These are phyloP conservation scores for Kryphioiulus occultus DNA, from an alignment of 2,888 invertebrate genomes.

Conservation along the genomic window DNA sequence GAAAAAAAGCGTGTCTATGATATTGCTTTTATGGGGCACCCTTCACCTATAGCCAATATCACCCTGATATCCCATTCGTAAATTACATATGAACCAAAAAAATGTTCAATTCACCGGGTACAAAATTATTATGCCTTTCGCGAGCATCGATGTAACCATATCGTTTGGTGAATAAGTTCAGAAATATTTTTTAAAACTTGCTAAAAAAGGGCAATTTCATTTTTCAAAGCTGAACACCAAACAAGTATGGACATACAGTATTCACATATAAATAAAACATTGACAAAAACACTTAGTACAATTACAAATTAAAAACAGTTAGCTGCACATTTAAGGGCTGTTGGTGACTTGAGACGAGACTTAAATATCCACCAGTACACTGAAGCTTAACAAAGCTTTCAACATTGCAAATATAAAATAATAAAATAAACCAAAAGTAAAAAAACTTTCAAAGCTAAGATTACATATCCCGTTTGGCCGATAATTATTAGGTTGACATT, in stretches of 20 bases:
- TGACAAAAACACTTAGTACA: neutral
- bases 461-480: neutral
- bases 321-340: constrained; percentile 51
- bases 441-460: constrained; percentile 16
- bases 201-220: too few relatives aligned
- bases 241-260: neutral
- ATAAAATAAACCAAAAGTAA: neutral
- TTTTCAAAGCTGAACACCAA: neutral
- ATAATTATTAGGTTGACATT: neutral
- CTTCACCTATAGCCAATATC: neutral
- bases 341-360: neutral
- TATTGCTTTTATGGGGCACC: neutral
- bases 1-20: neutral
- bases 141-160: neutral
- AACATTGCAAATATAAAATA: neutral
- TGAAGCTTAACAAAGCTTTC: neutral
- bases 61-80: neutral
- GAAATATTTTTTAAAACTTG: neutral
- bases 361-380: neutral
- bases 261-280: neutral
- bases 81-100: neutral
- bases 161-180: neutral
- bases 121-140: neutral
- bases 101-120: neutral
- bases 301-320: constrained; percentile 11